A percentile compares a stretch with the other conserved stretches of the same genome.
phyloP scores from a whole-genome alignment of 53 echinoderm and acorn worm species.

The Crossaster papposus region DNA sequence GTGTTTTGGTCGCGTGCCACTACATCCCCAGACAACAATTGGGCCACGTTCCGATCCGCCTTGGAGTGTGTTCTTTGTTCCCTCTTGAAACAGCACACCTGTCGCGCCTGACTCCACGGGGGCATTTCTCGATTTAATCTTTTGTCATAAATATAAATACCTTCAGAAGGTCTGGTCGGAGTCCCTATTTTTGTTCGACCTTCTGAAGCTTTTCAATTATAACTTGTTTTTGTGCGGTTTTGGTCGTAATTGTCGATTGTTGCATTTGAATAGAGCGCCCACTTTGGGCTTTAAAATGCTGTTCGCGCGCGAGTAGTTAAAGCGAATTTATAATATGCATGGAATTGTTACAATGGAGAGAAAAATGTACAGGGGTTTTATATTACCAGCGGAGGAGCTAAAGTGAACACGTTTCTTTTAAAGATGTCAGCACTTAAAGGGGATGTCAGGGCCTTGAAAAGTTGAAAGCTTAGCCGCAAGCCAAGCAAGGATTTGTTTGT shows the following conservation, averaged over 20 bases:
- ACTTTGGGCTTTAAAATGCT: background rate
- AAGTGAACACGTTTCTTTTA: too few species aligned
- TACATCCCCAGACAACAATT: background rate
- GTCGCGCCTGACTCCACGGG: background rate
- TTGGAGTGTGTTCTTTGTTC: background rate
- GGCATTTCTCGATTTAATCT: background rate
- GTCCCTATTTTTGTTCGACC: background rate
- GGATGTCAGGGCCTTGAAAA: too few species aligned
- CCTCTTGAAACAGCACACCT: constrained; percentile 1
- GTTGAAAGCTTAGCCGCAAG: too few species aligned
- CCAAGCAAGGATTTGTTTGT: too few species aligned
- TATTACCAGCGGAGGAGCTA: background rate
- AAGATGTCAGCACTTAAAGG: too few species aligned
- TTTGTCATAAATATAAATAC: background rate
- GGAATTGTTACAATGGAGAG: background rate
- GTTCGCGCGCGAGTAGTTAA: constrained; percentile 32
- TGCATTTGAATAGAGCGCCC: too few species aligned
- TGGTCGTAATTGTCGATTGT: too few species aligned
- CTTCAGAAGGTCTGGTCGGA: background rate
- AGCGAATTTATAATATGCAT: background rate
- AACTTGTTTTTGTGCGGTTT: too few species aligned
- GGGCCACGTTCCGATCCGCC: background rate
- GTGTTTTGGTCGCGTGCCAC: constrained; percentile 51
- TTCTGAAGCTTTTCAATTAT: background rate
- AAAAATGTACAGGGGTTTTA: background rate